Base-by-base conservation (phyloP, 2,797 vertebrate species). In the Cyprinella venusta region DNA sequence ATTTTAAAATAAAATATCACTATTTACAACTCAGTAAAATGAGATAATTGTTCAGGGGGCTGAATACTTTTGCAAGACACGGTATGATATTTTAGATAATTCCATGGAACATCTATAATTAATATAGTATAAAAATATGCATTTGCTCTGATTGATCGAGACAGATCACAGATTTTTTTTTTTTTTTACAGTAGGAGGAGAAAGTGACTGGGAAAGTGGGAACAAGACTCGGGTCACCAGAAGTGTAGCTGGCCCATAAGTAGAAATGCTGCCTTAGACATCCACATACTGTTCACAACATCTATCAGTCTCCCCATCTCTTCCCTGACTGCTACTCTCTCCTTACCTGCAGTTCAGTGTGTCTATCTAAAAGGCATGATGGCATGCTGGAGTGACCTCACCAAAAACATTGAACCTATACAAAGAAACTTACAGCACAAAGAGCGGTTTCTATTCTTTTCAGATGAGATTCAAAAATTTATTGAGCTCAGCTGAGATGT, bases 401-500 rank as follows among this genome's bases (percentile, higher is more conserved):
- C 65, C 21, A 13, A 42, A 42, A 69, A 69, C 67, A 42, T 1
- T 9, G 68, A 48, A 70, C 68, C 40, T 45, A 48, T 16, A 26
- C 9, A 45, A 45, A 45, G 68, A 24, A 42, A 70, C 36, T 70
- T 48, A 48, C n/a, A 70, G 40, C 48, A 70, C 68, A 70, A 70
- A 70, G 38, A 70, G n/a, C 15, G 1, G 4, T 70, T 48, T 26
- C 68, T 70, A 48, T 70, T 70, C 68, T 70, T 70, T 48, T 70
- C 68, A 70, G 68, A 70, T 18, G 40, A 70, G 68, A 70, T 48
- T n/a, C 18, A n/a, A 40, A 70, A 70, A 70, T 70, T 26, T 70
- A 70, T 70, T 70, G n/a, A 70, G 68, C 40, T 48, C 40, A 70
- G 40, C 68, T 70, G 68, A 70, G n/a, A 48, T 26, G 68, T 48